These are phyloP conservation scores for Crossocerus cetratus DNA, from an alignment of 2,888 invertebrate species.

Conservation along the genomic window DNA sequence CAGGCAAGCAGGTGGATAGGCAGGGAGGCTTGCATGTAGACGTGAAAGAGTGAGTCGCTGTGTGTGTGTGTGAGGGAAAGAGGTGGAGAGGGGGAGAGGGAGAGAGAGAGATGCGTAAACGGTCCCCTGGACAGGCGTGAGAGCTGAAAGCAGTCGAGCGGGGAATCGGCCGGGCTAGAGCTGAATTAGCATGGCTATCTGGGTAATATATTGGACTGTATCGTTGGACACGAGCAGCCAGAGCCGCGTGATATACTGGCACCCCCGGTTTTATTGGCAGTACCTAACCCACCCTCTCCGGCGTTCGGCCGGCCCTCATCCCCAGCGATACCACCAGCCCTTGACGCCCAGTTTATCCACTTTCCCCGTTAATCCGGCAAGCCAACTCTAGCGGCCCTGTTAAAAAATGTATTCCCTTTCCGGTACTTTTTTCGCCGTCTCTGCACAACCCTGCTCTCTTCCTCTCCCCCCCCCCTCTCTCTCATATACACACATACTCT, in stretches of 20 bases:
- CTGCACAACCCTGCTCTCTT: background rate
- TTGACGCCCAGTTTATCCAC: constrained; percentile 66
- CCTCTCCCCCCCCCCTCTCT: constrained; percentile 3
- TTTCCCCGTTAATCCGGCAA: constrained; percentile 64
- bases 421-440: constrained; percentile 14
- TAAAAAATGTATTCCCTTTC: constrained; percentile 56
- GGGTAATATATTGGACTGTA: constrained; percentile 71
- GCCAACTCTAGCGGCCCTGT: constrained; percentile 30
- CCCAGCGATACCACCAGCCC: constrained; percentile 46
- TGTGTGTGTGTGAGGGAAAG: constrained; percentile 9
- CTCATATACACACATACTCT: background rate
- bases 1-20: constrained; percentile 14
- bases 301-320: constrained; percentile 35
- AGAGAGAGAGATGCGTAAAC: constrained; percentile 31
- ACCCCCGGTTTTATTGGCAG: constrained; percentile 68
- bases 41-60: constrained; percentile 16
- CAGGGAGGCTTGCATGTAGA: background rate
- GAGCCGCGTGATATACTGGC: constrained; percentile 64
- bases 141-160: constrained; percentile 50
- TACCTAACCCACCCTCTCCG: constrained; percentile 42
- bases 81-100: constrained; percentile 9
- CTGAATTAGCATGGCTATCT: constrained; percentile 74
- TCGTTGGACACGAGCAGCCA: constrained; percentile 64
- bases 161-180: constrained; percentile 62
- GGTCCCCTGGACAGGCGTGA: constrained; percentile 38